phyloP scores from a whole-genome alignment of 2,797 vertebrate species.

The Halcyon smyrnensis region DNA sequence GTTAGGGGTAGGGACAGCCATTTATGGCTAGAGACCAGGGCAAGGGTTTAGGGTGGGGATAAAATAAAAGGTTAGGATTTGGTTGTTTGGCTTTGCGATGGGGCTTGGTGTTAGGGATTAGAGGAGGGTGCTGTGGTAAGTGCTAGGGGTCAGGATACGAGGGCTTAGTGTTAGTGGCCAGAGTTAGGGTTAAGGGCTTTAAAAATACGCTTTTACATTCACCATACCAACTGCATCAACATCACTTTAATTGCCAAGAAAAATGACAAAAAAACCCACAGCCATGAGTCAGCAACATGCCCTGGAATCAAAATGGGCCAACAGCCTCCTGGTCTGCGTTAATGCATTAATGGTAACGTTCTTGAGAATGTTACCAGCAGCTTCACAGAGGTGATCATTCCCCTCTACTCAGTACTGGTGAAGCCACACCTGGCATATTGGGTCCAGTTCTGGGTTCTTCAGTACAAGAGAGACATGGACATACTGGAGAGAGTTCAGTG shows the following conservation, averaged over 20 bases:
- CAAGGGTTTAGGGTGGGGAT: neutral
- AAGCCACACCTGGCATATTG: neutral
- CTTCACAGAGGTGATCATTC: neutral
- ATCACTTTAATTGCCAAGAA: neutral
- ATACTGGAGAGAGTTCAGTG: neutral
- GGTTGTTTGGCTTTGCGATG: fast-evolving
- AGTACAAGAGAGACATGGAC: neutral
- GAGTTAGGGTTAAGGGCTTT: neutral
- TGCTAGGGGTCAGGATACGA: neutral
- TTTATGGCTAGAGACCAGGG: neutral
- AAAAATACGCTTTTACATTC: neutral
- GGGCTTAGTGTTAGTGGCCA: neutral
- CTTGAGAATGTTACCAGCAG: neutral
- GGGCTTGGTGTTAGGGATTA: neutral
- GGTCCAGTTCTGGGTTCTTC: neutral
- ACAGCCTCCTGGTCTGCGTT: neutral
- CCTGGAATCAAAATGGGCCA: neutral
- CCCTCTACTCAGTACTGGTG: neutral
- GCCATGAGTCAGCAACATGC: neutral
- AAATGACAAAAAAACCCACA: neutral
- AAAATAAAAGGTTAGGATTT: neutral
- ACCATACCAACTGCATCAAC: neutral
- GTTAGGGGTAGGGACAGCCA: neutral
- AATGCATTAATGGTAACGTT: no score
- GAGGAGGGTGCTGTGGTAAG: neutral